Base-by-base conservation (phyloP, 2,888 invertebrate genomes). In the Tillus elongatus region DNA sequence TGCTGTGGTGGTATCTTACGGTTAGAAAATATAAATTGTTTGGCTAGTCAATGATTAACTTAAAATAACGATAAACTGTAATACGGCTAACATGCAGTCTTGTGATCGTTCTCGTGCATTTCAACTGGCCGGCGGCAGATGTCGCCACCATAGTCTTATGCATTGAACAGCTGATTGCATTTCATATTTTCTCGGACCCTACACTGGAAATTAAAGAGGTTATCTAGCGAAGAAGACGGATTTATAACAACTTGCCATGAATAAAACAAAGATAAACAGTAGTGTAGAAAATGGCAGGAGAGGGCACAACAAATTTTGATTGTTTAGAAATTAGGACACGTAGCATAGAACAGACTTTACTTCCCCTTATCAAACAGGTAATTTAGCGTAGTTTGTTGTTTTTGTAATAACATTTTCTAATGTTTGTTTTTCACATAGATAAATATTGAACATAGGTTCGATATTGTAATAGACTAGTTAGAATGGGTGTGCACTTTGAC, bases 331-430 rank as follows among this genome's bases (percentile, higher is more conserved):
- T 92, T 66, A 84, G 85, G 71, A 91, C 90, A 59, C 86, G 84
- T 75, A 90, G 90, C 69, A 86, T 92, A 70, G 92, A 92, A 73
- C 85, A 86, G 72, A 90, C 90, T 55, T 78, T 92, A 58, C 82
- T 91, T 64, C 92, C 92, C 56, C 79, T 92, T 67, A 85, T 92
- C 62, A 89, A 88, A 69, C 91, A 92, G 88, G 92, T 92, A 81
- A 70, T 8, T 19, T 19, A 19, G n/a, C n/a, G n/a, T n/a, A n/a
- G n/a, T 19, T 19, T 8, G n/a, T 19, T 19, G 24, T 19, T 19
- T 19, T 19, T n/a, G n/a, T 19, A n/a, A n/a, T n/a, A n/a, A n/a
- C n/a, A n/a, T n/a, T n/a, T 36, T 30, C 36, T 36, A 10, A 12
- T 30, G 8, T 15, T 14, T 31, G n/a, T 10, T 8, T 12, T 2